A percentile compares a stretch with the other conserved stretches of the same genome.
Evolutionary conservation across 1,140 invertebrate species (phyloP).

Genomic region (Pemphigus obesinymphae): DNA sequence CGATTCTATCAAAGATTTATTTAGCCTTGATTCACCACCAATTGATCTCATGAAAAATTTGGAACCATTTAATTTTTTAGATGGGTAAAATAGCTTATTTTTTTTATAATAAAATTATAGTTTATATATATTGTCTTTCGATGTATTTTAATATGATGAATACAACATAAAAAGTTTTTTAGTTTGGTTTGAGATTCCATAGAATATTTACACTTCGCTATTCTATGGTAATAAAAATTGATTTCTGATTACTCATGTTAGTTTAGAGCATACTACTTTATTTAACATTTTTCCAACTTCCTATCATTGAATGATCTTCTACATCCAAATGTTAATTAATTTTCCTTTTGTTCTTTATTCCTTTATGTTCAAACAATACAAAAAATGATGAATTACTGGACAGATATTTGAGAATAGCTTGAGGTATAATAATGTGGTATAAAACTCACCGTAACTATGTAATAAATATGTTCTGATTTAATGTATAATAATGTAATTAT

Average conservation of each 20-base stretch:
- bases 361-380: constrained; percentile 15
- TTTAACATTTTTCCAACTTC: not conserved
- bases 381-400: constrained; percentile 43
- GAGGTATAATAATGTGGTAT: constrained; percentile 26
- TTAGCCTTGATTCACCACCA: constrained; percentile 39
- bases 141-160: constrained; percentile 30
- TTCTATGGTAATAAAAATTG: constrained; percentile 21
- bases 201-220: not conserved
- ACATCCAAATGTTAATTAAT: not conserved
- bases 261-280: not conserved
- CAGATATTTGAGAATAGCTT: constrained; percentile 44
- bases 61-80: constrained; percentile 29
- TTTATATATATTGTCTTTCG: no score
- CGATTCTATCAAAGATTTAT: constrained; percentile 40
- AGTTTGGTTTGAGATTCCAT: not conserved
- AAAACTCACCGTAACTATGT: not conserved
- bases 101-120: no score
- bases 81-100: constrained; percentile 2
- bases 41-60: constrained; percentile 31
- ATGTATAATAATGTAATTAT: constrained; percentile 8
- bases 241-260: constrained; percentile 21
- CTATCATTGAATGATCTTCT: not conserved
- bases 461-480: constrained; percentile 33
- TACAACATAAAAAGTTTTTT: not conserved
- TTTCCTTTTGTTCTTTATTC: not conserved